These are phyloP conservation scores for Sebastes taczanowskii DNA, from an alignment of 2,797 vertebrate genomes.

Conservation along the genomic window DNA sequence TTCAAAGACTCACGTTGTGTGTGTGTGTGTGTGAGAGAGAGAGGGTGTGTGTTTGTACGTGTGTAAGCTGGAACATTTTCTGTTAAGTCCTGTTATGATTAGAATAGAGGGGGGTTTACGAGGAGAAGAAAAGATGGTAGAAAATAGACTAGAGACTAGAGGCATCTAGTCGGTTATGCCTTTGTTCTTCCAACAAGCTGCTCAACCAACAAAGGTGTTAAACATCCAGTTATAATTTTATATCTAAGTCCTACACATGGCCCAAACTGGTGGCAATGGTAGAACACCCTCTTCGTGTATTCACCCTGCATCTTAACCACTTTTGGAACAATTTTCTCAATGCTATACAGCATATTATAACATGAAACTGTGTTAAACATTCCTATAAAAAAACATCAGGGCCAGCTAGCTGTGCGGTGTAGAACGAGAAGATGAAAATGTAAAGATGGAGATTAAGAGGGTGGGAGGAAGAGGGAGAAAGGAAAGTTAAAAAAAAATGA, in stretches of 20 bases:
- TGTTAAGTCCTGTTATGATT: slow-evolving; percentile 61
- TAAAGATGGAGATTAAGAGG: not conserved
- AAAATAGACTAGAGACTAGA: slow-evolving; percentile 54
- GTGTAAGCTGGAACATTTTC: slow-evolving; percentile 33
- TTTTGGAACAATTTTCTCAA: not conserved
- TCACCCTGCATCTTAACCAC: not conserved
- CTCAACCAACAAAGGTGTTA: slow-evolving; percentile 29
- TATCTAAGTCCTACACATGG: slow-evolving; percentile 9
- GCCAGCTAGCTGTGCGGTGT: not conserved
- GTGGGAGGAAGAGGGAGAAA: not conserved
- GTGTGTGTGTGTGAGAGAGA: not conserved
- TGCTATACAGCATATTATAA: not conserved
- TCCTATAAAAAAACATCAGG: not conserved
- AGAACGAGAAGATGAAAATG: not conserved
- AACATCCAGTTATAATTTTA: slow-evolving; percentile 20
- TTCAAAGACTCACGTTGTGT: slow-evolving; percentile 30
- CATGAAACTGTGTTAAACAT: not conserved
- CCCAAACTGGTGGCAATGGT: not conserved
- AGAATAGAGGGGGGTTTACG: slow-evolving; percentile 48
- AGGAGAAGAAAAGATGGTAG: slow-evolving; percentile 42
- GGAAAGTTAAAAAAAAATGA: not conserved
- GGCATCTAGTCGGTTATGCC: slow-evolving; percentile 2
- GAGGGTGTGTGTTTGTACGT: slow-evolving; percentile 17
- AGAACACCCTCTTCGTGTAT: not conserved
- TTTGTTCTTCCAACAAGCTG: slow-evolving; percentile 55